Base-by-base conservation (phyloP, 1,140 invertebrate genomes). In the Macrostomum lignano region DNA sequence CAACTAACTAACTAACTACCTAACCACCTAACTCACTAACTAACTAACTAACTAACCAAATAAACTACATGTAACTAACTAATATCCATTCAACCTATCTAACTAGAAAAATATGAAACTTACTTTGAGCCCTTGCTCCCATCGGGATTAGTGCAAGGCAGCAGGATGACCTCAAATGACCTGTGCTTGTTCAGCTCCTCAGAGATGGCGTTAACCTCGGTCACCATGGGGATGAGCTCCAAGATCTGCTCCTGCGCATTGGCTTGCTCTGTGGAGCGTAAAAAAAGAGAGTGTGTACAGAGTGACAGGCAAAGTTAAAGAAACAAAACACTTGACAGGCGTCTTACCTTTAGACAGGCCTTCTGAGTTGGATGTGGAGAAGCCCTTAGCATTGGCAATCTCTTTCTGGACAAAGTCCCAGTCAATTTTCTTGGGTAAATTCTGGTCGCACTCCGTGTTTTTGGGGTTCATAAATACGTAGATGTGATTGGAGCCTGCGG, bases 351-450 rank as follows among this genome's bases (percentile, higher is more conserved):
- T 56, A 14, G 41, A 38, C 20, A 55, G 35, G 11, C 45, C 49
- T n/a, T n/a, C n/a, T 34, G 39, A 40, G 9, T 41, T 41, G 21
- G 43, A 42, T 33, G 47, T 51, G n/a, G 47, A 42, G 40, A 52
- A 58, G 14, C 56, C 56, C 36, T 55, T 55, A 13, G 53, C 55
- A 33, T 55, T 44, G 25, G 55, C 56, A 33, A 59, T 55, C 44
- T 59, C 56, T 36, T 55, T 59, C 43, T 59, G 56, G 22, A 54
- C 56, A 46, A 46, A 54, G 23, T 59, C 55, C 47, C 51, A 59
- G 0, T 44, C 49, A 9, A 59, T 50, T 17, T 48, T 42, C 17
- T 40, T 36, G 7, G 53, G 50, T 6, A 49, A 33, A 28, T 28
- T 28, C 9, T 28, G 15, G 30, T 43, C 44, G 7, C 39, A 36